Percentiles rank a stretch among this genome's conserved stretches.
Conservation (phyloP, 2,797 vertebrate genomes). For the Cirrhinus molitorella region DNA sequence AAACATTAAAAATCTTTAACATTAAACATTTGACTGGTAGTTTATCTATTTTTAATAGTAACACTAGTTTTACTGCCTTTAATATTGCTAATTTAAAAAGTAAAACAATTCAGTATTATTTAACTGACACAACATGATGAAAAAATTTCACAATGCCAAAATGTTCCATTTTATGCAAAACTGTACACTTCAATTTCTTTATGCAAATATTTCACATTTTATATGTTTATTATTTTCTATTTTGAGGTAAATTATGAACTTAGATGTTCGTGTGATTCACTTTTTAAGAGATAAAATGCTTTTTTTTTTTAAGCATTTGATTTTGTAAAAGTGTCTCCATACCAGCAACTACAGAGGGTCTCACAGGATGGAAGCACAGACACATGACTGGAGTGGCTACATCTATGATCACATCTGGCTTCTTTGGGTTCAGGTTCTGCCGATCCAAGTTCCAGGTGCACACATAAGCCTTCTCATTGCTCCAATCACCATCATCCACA, state of each 20-base stretch:
- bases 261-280: background rate
- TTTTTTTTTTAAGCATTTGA: background rate
- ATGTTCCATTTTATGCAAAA: background rate
- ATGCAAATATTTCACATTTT: background rate
- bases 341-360: constrained; percentile 88
- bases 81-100: background rate
- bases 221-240: background rate
- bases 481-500: constrained; percentile 89
- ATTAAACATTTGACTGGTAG: no score
- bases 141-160: background rate
- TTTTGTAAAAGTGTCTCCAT: background rate
- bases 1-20: no score
- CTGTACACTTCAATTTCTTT: background rate
- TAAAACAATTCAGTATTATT: background rate
- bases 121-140: background rate
- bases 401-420: constrained; percentile 84
- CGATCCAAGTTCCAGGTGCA: constrained; percentile 94
- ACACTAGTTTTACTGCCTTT: background rate
- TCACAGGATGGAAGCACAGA: constrained; percentile 88
- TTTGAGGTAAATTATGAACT: background rate
- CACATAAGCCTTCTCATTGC: constrained; percentile 83
- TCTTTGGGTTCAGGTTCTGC: constrained; percentile 78
- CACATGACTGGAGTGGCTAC: constrained; percentile 83
- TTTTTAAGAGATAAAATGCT: background rate
- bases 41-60: background rate